Conservation (phyloP, 2,113 vertebrate genomes). For the Zootoca vivipara region DNA sequence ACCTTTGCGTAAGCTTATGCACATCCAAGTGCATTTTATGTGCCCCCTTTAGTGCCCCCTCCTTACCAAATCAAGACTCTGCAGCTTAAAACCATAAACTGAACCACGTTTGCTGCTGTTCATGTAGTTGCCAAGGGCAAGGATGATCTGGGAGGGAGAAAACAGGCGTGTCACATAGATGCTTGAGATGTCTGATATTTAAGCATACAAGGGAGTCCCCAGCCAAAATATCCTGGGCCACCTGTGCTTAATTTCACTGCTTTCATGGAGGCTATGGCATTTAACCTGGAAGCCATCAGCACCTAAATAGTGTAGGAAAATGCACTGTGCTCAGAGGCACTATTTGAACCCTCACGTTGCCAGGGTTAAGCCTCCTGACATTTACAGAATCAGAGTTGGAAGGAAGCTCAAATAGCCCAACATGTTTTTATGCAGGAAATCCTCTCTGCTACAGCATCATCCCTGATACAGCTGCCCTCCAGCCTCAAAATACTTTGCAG, state of each 20-base stretch:
- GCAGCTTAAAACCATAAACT: constrained; percentile 89
- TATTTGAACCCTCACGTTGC: not conserved
- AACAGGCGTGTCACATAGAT: not conserved
- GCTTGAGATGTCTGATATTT: not conserved
- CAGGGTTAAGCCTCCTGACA: not conserved
- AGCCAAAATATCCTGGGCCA: not conserved
- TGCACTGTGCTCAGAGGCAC: not conserved
- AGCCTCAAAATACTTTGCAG: not conserved
- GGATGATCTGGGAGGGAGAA: constrained; percentile 84
- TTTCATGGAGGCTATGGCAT: not conserved
- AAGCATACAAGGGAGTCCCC: not conserved
- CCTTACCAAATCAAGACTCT: constrained; percentile 76
- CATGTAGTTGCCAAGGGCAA: constrained; percentile 98
- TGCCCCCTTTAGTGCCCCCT: not conserved
- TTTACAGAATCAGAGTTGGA: no score
- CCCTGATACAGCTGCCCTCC: not conserved
- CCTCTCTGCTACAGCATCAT: not conserved
- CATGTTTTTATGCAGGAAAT: not conserved
- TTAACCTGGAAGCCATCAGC: not conserved
- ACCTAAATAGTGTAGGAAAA: not conserved
- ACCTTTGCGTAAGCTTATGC: no score
- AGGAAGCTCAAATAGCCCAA: no score
- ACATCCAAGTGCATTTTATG: not conserved
- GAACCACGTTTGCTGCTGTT: constrained; percentile 97
- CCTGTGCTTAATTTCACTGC: not conserved